Conservation (phyloP, 2,888 invertebrate genomes). For the Schrankia costaestrigalis region DNA sequence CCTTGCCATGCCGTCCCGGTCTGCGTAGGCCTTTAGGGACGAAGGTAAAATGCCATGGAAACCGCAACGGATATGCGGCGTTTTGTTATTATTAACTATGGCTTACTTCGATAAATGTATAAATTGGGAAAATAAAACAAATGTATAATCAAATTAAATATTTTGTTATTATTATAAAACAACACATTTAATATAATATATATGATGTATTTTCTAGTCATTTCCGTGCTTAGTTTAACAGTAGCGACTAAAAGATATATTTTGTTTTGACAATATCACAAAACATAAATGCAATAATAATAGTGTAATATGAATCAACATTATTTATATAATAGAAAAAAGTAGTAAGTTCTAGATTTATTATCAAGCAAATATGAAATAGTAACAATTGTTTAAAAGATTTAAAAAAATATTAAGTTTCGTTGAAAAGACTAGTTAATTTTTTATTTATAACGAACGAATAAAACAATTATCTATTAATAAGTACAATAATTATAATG, state of each 20-base stretch:
- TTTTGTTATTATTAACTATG: too few species aligned
- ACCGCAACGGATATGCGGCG: too few species aligned
- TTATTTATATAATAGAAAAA: constrained; percentile 31
- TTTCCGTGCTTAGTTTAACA: constrained; percentile 45
- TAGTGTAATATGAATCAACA: constrained; percentile 23
- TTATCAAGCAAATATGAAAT: constrained; percentile 23
- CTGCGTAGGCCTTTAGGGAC: too few species aligned
- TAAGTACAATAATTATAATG: constrained; percentile 18
- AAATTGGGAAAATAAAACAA: constrained; percentile 63
- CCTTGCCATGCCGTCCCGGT: too few species aligned
- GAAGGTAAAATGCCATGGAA: too few species aligned
- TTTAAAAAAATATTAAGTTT: constrained; percentile 23
- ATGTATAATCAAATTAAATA: constrained; percentile 69
- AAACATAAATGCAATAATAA: constrained; percentile 50
- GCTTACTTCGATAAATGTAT: too few species aligned
- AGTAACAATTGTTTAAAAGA: constrained; percentile 14
- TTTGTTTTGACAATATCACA: constrained; percentile 44
- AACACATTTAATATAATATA: constrained; percentile 73
- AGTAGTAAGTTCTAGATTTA: too few species aligned
- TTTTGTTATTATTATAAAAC: constrained; percentile 77
- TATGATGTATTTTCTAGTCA: constrained; percentile 78
- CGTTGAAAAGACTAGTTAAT: constrained; percentile 31
- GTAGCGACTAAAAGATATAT: constrained; percentile 25
- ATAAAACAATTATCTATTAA: constrained; percentile 9
- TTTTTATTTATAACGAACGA: constrained; percentile 18